Conservation (phyloP, 2,113 vertebrate species). For the Microcebus murinus region DNA sequence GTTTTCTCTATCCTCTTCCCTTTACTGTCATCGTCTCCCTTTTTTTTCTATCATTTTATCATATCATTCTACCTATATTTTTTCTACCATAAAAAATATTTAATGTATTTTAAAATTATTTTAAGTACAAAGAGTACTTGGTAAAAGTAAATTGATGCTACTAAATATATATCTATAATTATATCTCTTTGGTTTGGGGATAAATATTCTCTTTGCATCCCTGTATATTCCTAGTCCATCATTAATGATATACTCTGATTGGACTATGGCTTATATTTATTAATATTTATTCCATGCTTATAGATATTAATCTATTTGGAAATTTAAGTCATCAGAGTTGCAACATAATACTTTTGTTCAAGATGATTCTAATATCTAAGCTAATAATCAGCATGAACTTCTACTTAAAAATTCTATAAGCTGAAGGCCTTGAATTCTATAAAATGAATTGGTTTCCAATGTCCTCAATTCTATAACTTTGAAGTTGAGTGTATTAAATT, state of each 20-base stretch:
- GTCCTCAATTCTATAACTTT: conserved; percentile 38
- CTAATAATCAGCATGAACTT: not conserved
- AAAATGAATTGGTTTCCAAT: not conserved
- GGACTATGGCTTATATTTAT: not conserved
- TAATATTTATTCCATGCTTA: not conserved
- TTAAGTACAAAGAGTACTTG: not conserved
- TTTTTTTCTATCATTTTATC: not conserved
- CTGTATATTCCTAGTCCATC: not conserved
- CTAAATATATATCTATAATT: not conserved
- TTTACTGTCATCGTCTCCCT: not conserved
- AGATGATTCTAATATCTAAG: not conserved
- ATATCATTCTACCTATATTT: not conserved
- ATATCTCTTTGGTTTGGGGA: not conserved
- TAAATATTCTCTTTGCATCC: not conserved
- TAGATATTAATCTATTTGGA: not conserved
- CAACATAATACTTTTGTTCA: not conserved
- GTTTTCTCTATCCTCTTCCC: not conserved
- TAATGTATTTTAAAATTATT: not conserved
- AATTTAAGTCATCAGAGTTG: not conserved
- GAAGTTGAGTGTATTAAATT: not conserved
- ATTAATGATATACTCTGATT: not conserved
- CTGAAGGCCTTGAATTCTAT: not conserved
- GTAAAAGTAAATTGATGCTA: not conserved
- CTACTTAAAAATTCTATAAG: not conserved
- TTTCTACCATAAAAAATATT: not conserved